Conservation (phyloP, 2,888 invertebrate genomes). For the Hypomecis punctinalis region DNA sequence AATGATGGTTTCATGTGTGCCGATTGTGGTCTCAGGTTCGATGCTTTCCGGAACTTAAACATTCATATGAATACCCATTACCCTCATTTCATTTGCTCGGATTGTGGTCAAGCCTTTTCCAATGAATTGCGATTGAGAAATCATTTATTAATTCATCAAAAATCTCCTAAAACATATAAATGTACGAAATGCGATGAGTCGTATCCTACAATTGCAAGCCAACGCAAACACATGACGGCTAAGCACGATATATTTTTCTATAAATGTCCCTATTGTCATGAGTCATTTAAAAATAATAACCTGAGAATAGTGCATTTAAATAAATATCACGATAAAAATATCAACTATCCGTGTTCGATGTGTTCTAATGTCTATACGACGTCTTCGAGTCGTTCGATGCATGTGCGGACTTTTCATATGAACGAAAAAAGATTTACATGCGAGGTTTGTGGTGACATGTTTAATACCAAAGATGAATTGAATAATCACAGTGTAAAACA, state of each 20-base stretch:
- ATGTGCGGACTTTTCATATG: constrained; percentile 4
- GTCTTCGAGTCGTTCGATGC: neutral
- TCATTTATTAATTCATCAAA: neutral
- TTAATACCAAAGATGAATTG: neutral
- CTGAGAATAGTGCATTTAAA: constrained; percentile 2
- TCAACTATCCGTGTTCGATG: constrained; percentile 2
- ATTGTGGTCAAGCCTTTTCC: constrained; percentile 5
- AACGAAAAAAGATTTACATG: constrained; percentile 5
- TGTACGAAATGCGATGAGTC: constrained; percentile 2
- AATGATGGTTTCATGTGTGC: constrained; percentile 7
- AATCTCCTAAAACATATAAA: neutral
- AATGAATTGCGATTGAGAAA: neutral
- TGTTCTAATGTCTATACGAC: constrained; percentile 3
- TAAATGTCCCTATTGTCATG: constrained; percentile 9
- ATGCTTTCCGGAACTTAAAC: constrained; percentile 30
- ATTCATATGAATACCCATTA: constrained; percentile 61
- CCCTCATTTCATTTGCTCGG: constrained; percentile 5
- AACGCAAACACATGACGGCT: constrained; percentile 1
- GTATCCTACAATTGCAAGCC: neutral
- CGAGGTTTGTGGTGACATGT: neutral
- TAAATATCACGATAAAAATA: constrained; percentile 3
- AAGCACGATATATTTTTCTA: neutral
- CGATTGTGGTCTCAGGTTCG: constrained; percentile 11
- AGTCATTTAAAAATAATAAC: neutral
- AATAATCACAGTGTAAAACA: constrained; percentile 15